Conservation (phyloP, 2,888 invertebrate genomes). For the Rambutsinella grinnellia region DNA sequence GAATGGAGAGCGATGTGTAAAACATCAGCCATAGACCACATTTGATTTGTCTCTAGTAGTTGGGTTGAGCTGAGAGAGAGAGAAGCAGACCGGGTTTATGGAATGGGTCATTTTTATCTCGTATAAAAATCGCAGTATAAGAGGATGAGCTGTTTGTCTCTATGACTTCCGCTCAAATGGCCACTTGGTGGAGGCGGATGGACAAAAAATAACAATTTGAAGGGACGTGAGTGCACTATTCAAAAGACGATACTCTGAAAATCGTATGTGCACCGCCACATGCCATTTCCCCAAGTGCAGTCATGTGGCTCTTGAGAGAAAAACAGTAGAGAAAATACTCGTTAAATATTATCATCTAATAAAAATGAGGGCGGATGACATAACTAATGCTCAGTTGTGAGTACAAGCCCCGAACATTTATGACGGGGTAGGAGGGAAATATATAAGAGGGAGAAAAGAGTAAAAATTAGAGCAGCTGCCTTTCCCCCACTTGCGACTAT, state of each 20-base stretch:
- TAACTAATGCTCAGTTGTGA: neutral
- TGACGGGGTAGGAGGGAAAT: conserved; percentile 12
- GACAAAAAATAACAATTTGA: neutral
- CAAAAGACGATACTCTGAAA: too few relatives aligned
- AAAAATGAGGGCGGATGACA: neutral
- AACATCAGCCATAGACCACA: too few relatives aligned
- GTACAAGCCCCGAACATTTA: neutral
- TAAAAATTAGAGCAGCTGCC: conserved; percentile 46
- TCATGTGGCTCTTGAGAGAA: too few relatives aligned
- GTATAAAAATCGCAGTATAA: too few relatives aligned
- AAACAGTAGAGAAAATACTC: neutral
- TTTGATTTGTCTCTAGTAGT: too few relatives aligned
- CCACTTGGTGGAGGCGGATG: too few relatives aligned
- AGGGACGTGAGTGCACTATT: neutral
- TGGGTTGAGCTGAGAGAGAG: too few relatives aligned
- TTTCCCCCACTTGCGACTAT: too few relatives aligned
- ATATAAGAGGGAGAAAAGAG: conserved; percentile 20
- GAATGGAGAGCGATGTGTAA: too few relatives aligned
- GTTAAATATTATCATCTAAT: neutral
- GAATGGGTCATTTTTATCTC: too few relatives aligned
- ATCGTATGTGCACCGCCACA: neutral
- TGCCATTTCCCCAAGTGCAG: neutral
- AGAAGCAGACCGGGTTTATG: too few relatives aligned
- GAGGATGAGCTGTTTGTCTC: neutral
- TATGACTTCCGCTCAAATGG: neutral